Evolutionary conservation across 2,888 invertebrate genomes (phyloP).

Genomic region (Troides helena): DNA sequence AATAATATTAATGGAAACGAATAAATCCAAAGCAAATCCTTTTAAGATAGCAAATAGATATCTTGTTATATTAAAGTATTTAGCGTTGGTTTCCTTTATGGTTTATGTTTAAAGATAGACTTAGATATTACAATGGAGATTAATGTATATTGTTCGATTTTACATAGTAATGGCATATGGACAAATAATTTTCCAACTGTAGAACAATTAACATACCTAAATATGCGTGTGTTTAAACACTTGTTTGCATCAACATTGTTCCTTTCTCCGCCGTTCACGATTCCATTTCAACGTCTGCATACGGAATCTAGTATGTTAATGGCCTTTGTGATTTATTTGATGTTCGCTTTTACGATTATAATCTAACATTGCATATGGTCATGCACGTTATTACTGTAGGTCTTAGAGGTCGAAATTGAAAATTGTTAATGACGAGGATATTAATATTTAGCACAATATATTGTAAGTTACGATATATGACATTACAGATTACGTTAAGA

Average conservation of each 20-base stretch:
- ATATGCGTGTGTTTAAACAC: constrained; percentile 11
- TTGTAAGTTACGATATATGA: background rate
- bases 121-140: background rate
- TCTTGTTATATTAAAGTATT: too few species aligned
- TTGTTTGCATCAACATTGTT: background rate
- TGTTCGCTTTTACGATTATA: background rate
- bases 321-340: constrained; percentile 9
- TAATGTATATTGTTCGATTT: background rate
- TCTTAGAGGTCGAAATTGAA: background rate
- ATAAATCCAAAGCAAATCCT: too few species aligned
- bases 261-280: constrained; percentile 5
- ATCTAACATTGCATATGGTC: background rate
- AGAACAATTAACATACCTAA: background rate
- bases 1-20: too few species aligned
- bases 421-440: background rate
- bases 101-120: background rate
- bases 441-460: background rate
- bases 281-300: constrained; percentile 11
- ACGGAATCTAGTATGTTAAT: constrained; percentile 11
- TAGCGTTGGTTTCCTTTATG: background rate
- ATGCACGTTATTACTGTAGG: background rate
- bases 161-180: background rate
- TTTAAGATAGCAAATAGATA: too few species aligned
- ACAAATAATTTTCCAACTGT: background rate
- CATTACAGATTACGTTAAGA: too few species aligned